These are phyloP conservation scores for Xyrichtys novacula DNA, from an alignment of 2,797 vertebrate genomes.

Conservation along the genomic window DNA sequence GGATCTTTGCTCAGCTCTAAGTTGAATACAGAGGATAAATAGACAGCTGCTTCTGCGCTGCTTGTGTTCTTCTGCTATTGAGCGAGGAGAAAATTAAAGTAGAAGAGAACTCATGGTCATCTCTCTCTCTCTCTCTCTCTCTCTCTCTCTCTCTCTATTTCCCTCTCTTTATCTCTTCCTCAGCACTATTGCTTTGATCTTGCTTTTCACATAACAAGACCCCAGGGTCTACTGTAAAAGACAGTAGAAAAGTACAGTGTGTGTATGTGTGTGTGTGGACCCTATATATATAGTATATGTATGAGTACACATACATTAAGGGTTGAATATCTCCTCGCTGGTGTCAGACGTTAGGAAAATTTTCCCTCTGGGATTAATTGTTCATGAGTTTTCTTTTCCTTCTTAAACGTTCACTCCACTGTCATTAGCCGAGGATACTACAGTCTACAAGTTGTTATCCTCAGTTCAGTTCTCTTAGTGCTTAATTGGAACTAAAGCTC, in stretches of 20 bases:
- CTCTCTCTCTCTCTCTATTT: conserved; percentile 39
- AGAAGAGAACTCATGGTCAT: conserved; percentile 55
- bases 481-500: conserved; percentile 61
- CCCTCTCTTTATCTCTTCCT: conserved; percentile 47
- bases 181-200: conserved; percentile 71
- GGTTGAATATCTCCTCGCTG: conserved; percentile 44
- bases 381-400: conserved; percentile 23
- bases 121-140: conserved; percentile 14
- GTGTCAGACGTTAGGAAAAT: conserved; percentile 55
- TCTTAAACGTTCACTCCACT: conserved; percentile 44
- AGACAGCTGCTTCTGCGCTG: conserved; percentile 27
- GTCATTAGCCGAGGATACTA: conserved; percentile 44
- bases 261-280: conserved; percentile 8
- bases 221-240: conserved; percentile 63
- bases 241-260: conserved; percentile 32
- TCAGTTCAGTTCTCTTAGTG: conserved; percentile 11
- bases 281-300: not conserved
- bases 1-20: conserved; percentile 39
- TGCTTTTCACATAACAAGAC: conserved; percentile 75
- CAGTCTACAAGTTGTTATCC: conserved; percentile 37
- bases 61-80: conserved; percentile 39
- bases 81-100: conserved; percentile 65
- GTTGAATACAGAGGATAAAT: conserved; percentile 28
- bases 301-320: conserved; percentile 36
- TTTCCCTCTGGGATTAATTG: conserved; percentile 56